phyloP scores from a whole-genome alignment of 2,888 invertebrate genomes.

The Lepidonotus clava region DNA sequence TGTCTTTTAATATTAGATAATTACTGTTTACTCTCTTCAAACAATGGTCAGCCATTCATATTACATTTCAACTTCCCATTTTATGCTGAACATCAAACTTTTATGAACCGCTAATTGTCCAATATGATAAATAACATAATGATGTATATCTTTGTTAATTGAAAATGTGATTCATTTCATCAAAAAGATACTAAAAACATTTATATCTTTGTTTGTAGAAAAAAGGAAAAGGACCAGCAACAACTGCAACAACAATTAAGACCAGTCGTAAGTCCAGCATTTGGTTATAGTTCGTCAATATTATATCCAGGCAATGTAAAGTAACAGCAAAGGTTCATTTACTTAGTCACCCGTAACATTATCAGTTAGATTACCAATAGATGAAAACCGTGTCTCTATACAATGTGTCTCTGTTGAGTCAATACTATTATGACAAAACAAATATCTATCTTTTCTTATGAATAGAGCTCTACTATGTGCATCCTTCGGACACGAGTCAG shows the following conservation, averaged over 20 bases:
- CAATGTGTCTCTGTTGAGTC: neutral
- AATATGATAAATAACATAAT: no score
- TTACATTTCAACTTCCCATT: neutral
- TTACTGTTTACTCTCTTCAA: no score
- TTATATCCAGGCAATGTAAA: neutral
- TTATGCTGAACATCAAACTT: neutral
- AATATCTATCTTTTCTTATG: neutral
- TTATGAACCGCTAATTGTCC: neutral
- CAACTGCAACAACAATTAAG: no score
- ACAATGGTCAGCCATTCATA: neutral
- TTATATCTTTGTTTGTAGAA: no score
- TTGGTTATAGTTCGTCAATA: neutral
- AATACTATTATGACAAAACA: neutral
- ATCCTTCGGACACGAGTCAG: neutral
- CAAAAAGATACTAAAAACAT: no score
- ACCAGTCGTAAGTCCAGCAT: no score
- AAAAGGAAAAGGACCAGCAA: no score
- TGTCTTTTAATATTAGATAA: neutral
- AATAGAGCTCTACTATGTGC: conserved; percentile 12
- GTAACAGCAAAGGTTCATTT: neutral
- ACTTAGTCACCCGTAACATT: neutral
- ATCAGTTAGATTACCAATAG: neutral
- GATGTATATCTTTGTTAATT: no score
- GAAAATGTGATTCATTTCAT: no score
- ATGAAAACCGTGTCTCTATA: neutral